Evolutionary conservation across 2,113 vertebrate genomes (phyloP).

Genomic region (Plotosus lineatus): DNA sequence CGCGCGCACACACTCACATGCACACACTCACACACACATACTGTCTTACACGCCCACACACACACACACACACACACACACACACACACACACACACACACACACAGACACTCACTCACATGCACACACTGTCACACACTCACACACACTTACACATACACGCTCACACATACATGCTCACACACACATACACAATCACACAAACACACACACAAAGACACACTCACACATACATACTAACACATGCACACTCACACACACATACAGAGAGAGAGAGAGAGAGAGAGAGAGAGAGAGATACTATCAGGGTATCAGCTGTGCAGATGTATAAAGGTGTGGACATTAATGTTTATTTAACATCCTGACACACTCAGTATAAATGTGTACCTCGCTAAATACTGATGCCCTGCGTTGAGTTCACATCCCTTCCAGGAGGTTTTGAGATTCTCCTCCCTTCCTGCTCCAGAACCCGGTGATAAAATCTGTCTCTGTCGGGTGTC

Average conservation of each 20-base stretch:
- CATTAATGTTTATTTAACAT: no score
- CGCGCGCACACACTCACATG: background rate
- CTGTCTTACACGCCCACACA: conserved; percentile 3
- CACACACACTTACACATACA: conserved; percentile 49
- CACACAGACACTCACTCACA: background rate
- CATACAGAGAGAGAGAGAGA: background rate
- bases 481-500: no score
- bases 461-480: no score
- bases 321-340: no score
- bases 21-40: conserved; percentile 38
- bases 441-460: no score
- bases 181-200: conserved; percentile 37
- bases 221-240: background rate
- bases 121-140: background rate
- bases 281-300: no score
- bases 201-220: background rate
- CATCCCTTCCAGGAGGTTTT: no score
- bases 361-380: no score
- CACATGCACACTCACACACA: background rate
- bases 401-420: no score
- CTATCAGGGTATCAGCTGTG: no score
- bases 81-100: background rate
- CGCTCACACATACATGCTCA: conserved; percentile 24
- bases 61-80: conserved; percentile 44
- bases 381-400: no score